Percentiles rank a stretch among this genome's conserved stretches.
Evolutionary conservation across 1,140 invertebrate genomes (phyloP).

Genomic region (Formica selysi): DNA sequence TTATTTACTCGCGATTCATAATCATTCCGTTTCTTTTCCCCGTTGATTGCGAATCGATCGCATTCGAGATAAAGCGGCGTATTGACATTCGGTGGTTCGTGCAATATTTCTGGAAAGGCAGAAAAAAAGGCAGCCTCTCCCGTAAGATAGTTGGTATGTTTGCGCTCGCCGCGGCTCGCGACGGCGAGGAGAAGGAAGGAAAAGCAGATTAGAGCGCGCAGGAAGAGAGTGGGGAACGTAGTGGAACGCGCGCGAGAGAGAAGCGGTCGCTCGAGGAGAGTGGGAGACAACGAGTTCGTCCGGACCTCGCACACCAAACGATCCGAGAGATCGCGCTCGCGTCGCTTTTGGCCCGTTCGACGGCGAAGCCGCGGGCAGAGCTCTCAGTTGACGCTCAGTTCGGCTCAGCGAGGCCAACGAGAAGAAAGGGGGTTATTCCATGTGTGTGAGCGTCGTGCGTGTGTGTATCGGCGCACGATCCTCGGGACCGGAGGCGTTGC

Average conservation of each 20-base stretch:
- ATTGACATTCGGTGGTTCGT: slow-evolving; percentile 29
- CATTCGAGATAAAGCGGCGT: slow-evolving; percentile 20
- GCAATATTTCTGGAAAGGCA: neutral
- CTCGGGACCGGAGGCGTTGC: slow-evolving; percentile 4
- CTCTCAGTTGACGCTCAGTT: slow-evolving; percentile 86
- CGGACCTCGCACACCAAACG: slow-evolving; percentile 77
- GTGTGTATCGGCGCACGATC: slow-evolving; percentile 67
- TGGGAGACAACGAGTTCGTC: slow-evolving; percentile 71
- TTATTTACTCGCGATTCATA: neutral
- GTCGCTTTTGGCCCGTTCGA: slow-evolving; percentile 79
- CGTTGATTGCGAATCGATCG: neutral
- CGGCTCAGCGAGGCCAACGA: slow-evolving; percentile 85
- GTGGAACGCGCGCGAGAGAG: slow-evolving; percentile 65
- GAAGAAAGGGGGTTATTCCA: slow-evolving; percentile 82
- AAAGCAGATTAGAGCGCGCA: slow-evolving; percentile 69
- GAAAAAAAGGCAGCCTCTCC: slow-evolving; percentile 3
- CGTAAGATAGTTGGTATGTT: slow-evolving; percentile 36
- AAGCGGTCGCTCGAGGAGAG: slow-evolving; percentile 72
- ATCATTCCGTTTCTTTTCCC: neutral
- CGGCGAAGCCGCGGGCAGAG: slow-evolving; percentile 82
- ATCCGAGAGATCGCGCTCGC: slow-evolving; percentile 84
- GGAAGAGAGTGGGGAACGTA: slow-evolving; percentile 45
- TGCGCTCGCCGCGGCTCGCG: slow-evolving; percentile 38
- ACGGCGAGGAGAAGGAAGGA: slow-evolving; percentile 41
- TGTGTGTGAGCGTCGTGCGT: slow-evolving; percentile 78